Conservation (phyloP, 2,797 vertebrate species). For the Eupleurogrammus muticus region DNA sequence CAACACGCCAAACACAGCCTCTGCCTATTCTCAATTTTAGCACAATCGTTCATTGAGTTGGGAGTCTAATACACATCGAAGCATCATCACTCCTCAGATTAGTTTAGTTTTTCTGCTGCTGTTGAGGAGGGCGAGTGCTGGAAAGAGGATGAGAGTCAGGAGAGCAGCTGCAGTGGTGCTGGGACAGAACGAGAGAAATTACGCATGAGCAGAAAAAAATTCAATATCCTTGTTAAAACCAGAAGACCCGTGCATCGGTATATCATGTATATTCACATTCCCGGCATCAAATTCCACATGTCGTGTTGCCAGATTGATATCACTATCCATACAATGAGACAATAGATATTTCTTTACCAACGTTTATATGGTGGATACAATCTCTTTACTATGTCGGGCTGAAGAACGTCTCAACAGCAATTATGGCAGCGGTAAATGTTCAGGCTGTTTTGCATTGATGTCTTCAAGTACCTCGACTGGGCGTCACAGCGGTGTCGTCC, state of each 20-base stretch:
- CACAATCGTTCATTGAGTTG: slow-evolving; percentile 21
- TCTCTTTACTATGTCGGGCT: neutral
- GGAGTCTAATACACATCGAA: slow-evolving; percentile 30
- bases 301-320: neutral
- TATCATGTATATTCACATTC: neutral
- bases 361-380: neutral
- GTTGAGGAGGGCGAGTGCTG: slow-evolving; percentile 24
- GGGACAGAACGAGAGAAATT: slow-evolving; percentile 45
- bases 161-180: slow-evolving; percentile 51
- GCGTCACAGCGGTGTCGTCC: neutral
- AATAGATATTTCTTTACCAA: neutral
- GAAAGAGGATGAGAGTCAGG: slow-evolving; percentile 32
- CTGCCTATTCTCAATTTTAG: slow-evolving; percentile 42
- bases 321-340: neutral
- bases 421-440: slow-evolving; percentile 1
- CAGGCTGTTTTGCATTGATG: neutral
- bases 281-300: neutral
- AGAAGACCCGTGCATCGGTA: neutral
- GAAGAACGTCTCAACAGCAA: slow-evolving; percentile 7
- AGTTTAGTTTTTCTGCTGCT: slow-evolving; percentile 18
- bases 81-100: slow-evolving; percentile 27
- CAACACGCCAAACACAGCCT: slow-evolving; percentile 26
- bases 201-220: neutral
- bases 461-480: neutral
- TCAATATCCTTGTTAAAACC: slow-evolving; percentile 1